Evolutionary conservation across 2,113 vertebrate species (phyloP).

Genomic region (Strix uralensis): DNA sequence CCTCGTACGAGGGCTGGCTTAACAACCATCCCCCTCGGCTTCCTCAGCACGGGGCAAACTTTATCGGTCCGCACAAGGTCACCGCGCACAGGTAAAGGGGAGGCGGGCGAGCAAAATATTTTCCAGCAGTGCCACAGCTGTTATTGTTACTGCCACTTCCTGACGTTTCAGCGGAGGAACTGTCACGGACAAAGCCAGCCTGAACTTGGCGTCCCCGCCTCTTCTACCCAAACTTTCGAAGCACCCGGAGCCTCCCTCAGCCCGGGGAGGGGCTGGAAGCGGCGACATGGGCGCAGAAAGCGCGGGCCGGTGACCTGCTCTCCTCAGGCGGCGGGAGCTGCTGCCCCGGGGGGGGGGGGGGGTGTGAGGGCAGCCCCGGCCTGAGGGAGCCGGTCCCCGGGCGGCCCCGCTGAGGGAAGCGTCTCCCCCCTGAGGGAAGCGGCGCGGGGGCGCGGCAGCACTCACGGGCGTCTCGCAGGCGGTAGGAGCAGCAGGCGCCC

Average conservation of each 20-base stretch:
- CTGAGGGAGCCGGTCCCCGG: not conserved
- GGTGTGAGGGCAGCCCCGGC: not conserved
- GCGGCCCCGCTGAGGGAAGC: not conserved
- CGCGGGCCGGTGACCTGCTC: not conserved
- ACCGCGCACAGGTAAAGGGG: accelerated
- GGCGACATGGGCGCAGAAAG: not conserved
- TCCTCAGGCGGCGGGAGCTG: not conserved
- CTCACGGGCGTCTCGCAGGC: conserved; percentile 82
- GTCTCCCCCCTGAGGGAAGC: not conserved
- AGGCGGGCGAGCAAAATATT: accelerated
- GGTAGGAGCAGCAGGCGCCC: conserved; percentile 82
- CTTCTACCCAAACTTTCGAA: accelerated
- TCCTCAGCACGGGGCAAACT: not conserved
- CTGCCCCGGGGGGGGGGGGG: not conserved
- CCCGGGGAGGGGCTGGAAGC: no score
- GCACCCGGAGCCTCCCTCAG: not conserved
- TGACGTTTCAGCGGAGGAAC: no score
- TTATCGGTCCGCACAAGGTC: accelerated
- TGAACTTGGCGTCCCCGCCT: not conserved
- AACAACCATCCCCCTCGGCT: not conserved
- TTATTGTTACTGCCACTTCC: not conserved
- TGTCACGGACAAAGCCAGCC: not conserved
- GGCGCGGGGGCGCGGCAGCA: not conserved
- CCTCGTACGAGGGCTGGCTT: accelerated
- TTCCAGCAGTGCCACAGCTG: not conserved